Base-by-base conservation (phyloP, 2,113 vertebrate genomes). In the Barbus barbus region DNA sequence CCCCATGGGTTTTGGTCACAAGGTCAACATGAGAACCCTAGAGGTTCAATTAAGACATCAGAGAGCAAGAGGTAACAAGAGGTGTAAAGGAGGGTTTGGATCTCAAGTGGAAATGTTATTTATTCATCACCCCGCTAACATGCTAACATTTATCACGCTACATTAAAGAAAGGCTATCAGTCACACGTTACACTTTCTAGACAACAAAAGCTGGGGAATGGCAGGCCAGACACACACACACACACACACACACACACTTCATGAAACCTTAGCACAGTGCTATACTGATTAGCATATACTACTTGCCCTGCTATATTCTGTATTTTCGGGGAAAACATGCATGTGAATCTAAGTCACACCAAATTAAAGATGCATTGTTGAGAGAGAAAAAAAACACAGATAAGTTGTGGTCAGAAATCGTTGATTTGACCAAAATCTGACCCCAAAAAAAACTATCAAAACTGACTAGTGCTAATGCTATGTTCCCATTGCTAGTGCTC, bases 21-120 rank as follows among this genome's bases (percentile, higher is more conserved):
- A 72, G 78, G 38, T 11, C 38, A 82, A 28, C 51, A 75, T 18
- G 28, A 75, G 36, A 80, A 84, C 67, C 86, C 82, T 3, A 18
- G 48, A 88, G 87, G 90, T 92, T 93, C 91, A 91, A 92, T 94
- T 92, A 92, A 92, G 91, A 67, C 88, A n/a, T n/a, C n/a, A 87
- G 84, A 76, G 84, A 83, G 76, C 58, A 71, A 87, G 86, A 87
- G 53, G 86, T 91, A 92, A 92, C 90, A 91, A 91, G 89, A 88
- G 71, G 6, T 87, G 89, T 90, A 77, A 88, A 77, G 60, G 16
- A 72, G 46, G n/a, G 58, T 83, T 36, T 26, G 87, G 84, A 85
- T 87, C 86, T 58, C 16, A 33, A 58, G 87, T 91, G 88, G 86
- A 75, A 67, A n/a, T 89, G 90, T 81, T 79, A 88, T 88, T 71